A percentile compares a stretch with the other conserved stretches of the same genome.
Conservation (phyloP, 2,113 vertebrate genomes). For the Microcebus murinus region DNA sequence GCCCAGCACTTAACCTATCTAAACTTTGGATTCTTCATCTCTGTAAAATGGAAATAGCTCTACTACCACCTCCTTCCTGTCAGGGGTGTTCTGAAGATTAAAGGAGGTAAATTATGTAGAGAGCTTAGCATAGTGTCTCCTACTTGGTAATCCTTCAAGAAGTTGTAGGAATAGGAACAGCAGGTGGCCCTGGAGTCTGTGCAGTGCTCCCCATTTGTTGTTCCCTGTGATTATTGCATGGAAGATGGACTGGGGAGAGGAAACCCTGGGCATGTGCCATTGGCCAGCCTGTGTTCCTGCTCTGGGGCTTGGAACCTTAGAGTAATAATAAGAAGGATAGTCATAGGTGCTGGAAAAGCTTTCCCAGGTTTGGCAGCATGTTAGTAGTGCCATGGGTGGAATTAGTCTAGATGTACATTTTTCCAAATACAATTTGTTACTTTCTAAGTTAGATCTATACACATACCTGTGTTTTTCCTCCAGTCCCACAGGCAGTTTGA, state of each 20-base stretch:
- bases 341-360: background rate
- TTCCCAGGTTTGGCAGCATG: slow-evolving; percentile 55
- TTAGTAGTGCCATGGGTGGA: slow-evolving; percentile 48
- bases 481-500: slow-evolving; percentile 58
- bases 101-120: background rate
- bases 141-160: background rate
- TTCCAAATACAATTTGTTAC: slow-evolving; percentile 63
- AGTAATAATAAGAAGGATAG: background rate
- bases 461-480: slow-evolving; percentile 54
- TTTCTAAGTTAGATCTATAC: slow-evolving; percentile 63
- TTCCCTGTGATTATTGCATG: background rate
- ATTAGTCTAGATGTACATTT: slow-evolving; percentile 64
- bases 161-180: background rate
- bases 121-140: background rate
- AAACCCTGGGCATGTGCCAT: background rate
- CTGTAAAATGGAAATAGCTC: background rate
- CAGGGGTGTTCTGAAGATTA: background rate
- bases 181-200: background rate
- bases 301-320: background rate
- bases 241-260: background rate
- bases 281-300: background rate
- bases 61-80: background rate
- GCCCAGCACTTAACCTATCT: background rate
- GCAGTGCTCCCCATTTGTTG: too few species aligned
- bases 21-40: background rate